phyloP scores from a whole-genome alignment of 2,888 invertebrate genomes.

The Trachelus tabidus region DNA sequence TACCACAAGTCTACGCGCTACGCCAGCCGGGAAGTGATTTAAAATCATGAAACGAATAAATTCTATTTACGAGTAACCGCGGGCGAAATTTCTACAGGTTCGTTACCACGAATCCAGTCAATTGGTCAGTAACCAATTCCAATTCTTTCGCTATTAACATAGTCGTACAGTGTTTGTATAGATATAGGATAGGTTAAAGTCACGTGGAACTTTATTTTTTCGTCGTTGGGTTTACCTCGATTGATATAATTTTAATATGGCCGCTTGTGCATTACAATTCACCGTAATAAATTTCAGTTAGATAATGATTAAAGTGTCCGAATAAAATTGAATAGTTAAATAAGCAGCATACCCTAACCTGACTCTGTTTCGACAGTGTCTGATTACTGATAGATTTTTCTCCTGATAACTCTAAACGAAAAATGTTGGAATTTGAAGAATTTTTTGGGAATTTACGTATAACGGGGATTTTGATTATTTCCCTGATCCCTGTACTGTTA shows the following conservation, averaged over 20 bases:
- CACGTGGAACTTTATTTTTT: not conserved
- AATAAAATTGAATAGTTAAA: too few relatives aligned
- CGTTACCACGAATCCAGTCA: not conserved
- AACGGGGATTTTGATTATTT: too few relatives aligned
- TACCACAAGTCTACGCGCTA: not conserved
- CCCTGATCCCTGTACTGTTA: too few relatives aligned
- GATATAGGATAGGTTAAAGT: not conserved
- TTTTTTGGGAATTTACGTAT: too few relatives aligned
- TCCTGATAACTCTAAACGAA: too few relatives aligned
- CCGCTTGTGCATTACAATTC: not conserved
- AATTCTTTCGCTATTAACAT: constrained; percentile 1
- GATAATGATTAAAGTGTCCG: not conserved
- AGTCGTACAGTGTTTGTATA: not conserved
- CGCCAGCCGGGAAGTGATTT: not conserved
- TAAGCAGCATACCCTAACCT: too few relatives aligned
- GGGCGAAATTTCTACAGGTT: constrained; percentile 31
- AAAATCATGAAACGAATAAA: constrained; percentile 20
- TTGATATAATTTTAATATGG: not conserved
- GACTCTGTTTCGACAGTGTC: too few relatives aligned
- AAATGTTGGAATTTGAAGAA: too few relatives aligned
- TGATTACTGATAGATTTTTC: too few relatives aligned
- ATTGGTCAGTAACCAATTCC: not conserved
- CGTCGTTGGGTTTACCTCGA: not conserved
- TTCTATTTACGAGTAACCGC: constrained; percentile 23
- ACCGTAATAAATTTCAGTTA: not conserved